Conservation (phyloP, 2,797 vertebrate species). For the Aulostomus chinensis region DNA sequence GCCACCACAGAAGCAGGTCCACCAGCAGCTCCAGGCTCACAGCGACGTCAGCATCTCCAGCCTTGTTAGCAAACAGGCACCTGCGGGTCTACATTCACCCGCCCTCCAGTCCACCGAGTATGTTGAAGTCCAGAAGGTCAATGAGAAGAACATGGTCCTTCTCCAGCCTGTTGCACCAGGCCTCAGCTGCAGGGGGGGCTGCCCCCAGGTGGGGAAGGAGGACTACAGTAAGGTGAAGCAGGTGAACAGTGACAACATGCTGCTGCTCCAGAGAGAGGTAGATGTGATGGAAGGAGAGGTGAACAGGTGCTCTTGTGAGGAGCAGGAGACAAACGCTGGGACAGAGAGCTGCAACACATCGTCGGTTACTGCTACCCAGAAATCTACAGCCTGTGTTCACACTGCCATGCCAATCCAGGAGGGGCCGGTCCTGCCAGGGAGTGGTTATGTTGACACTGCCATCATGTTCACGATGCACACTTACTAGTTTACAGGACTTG, state of each 20-base stretch:
- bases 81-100: conserved; percentile 21
- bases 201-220: neutral
- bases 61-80: conserved; percentile 38
- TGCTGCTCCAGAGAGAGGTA: conserved; percentile 83
- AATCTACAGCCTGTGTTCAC: conserved; percentile 47
- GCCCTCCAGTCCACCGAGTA: conserved; percentile 79
- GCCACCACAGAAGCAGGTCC: conserved; percentile 12
- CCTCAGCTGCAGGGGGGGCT: conserved; percentile 26
- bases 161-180: conserved; percentile 79
- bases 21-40: conserved; percentile 36
- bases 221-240: conserved; percentile 89
- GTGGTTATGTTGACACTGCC: conserved; percentile 89
- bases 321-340: conserved; percentile 52
- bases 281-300: conserved; percentile 18
- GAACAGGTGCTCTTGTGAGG: conserved; percentile 26
- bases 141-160: conserved; percentile 77
- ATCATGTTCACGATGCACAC: conserved; percentile 71
- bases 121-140: conserved; percentile 89
- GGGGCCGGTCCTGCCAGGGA: conserved; percentile 48
- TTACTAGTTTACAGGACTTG: too few relatives aligned
- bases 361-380: conserved; percentile 49
- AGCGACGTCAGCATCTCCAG: conserved; percentile 52
- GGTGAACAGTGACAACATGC: conserved; percentile 75
- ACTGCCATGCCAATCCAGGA: conserved; percentile 29
- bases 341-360: conserved; percentile 25